Evolutionary conservation across 2,888 invertebrate genomes (phyloP).

Genomic region (Diarsia brunnea): DNA sequence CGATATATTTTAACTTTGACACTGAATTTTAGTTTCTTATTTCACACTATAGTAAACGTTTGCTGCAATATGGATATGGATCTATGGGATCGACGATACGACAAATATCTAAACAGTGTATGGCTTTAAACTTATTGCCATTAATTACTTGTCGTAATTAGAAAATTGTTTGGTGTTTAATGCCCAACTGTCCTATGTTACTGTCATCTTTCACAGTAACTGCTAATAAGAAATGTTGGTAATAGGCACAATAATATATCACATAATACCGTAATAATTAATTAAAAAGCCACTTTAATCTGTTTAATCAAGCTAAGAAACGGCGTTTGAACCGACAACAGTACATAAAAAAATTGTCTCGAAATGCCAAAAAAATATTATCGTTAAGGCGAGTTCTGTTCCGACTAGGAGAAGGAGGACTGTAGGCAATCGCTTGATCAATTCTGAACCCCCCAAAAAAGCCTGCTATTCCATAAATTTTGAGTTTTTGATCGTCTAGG

Average conservation of each 20-base stretch:
- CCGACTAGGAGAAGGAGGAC: neutral
- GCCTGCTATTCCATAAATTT: no score
- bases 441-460: no score
- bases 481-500: no score
- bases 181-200: no score
- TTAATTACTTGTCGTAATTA: no score
- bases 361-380: neutral
- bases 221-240: neutral
- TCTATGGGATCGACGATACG: neutral
- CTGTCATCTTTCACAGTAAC: neutral
- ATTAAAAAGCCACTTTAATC: neutral
- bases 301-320: neutral
- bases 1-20: neutral
- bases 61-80: no score
- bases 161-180: no score
- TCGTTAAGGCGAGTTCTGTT: neutral
- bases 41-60: slow-evolving; percentile 8
- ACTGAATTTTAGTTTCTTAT: neutral
- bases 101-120: neutral
- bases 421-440: neutral
- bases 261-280: neutral
- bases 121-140: no score
- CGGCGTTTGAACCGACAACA: neutral
- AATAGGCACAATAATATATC: neutral
- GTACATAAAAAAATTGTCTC: neutral